Evolutionary conservation across 2,113 vertebrate genomes (phyloP), one percentile per base, ranked within the genome.

Genomic region (Chlorodrepanis virens): DNA sequence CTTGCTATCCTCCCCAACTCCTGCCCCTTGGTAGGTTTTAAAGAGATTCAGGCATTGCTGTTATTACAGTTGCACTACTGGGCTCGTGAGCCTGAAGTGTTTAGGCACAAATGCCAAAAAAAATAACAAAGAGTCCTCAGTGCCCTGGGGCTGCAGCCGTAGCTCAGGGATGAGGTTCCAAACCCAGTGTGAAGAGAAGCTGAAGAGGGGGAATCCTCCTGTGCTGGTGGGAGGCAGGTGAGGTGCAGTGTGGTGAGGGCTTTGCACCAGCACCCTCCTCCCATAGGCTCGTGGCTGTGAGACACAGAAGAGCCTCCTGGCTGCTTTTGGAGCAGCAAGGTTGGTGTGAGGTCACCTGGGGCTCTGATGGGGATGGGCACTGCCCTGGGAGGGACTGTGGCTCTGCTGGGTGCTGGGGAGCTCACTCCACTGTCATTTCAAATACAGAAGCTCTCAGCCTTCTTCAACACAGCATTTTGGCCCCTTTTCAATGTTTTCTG

Each of bases 231-330:
- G 70, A 15, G 31, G 9, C 17, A 59, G 72, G 53, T 0, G 1
- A 64, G 57, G 44, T 14, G 16, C 2, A 2, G 25, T 0, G 0
- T 16, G 37, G 3, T 3, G 3, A 81, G 54, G 40, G 40, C 40
- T 64, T 40, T 69, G 87, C 7, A 2, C 31, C 57, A 33, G 49
- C 12, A 2, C 18, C 54, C 18, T 53, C 49, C n/a, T 52, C 19
- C 57, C 31, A 4, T 0, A 9, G 47, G 7, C 16, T 76, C 4
- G 4, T 6, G 71, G 37, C 64, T 83, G 20, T 33, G 59, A 19
- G 71, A 16, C 17, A 2, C 1, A 20, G 12, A n/a, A 60, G 37
- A 80, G n/a, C 14, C 64, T 29, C 0, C 1, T 20, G 71, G 33
- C 10, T 4, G 7, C 4, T 44, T 80, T 77, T 2, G 4, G 84